Evolutionary conservation across 2,797 vertebrate genomes (phyloP), one percentile per base, ranked within the genome.

Genomic region (Muraenolepis orangiensis): DNA sequence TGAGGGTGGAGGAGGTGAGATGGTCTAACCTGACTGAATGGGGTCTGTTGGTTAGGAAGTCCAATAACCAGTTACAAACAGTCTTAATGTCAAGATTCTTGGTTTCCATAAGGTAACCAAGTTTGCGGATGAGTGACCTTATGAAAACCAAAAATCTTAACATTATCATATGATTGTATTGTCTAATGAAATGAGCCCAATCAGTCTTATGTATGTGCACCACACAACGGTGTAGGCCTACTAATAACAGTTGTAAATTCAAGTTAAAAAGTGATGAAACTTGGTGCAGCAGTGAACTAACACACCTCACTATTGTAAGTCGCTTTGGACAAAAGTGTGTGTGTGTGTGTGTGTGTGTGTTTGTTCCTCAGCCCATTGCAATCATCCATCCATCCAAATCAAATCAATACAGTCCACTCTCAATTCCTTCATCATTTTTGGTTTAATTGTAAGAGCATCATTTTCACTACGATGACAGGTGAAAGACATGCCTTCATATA

Each of bases 391-490:
- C 40, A 16, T 57, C 51, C 20, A 66, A 66, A 66, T 30, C 12
- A 66, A 66, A 69, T 20, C 51, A 81, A 42, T 28, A 26, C 4
- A 28, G 78, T 57, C 4, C 69, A 8, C 29, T 30, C 18, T 38
- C 30, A 20, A 74, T 81, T 64, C 74, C 20, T 66, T 76, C 68
- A 82, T 85, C 78, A 82, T 74, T 89, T n/a, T 89, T 83, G 83
- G 83, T 91, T 94, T 92, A 87, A 84, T 92, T 84, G 51, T 72
- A 80, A 84, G 80, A 79, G 70, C 75, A 82, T 85, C 81, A 68
- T 82, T 74, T 80, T 86, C 82, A 88, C 76, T 80, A 86, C 82
- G 88, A 78, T 61, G 42, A 77, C 84, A 82, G 73, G 78, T 87
- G 80, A 79, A 69, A 74, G 64, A 78, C 72, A 78, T 80, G 77